Evolutionary conservation across 2,888 invertebrate genomes (phyloP).

Genomic region (Apotomis betuletana): DNA sequence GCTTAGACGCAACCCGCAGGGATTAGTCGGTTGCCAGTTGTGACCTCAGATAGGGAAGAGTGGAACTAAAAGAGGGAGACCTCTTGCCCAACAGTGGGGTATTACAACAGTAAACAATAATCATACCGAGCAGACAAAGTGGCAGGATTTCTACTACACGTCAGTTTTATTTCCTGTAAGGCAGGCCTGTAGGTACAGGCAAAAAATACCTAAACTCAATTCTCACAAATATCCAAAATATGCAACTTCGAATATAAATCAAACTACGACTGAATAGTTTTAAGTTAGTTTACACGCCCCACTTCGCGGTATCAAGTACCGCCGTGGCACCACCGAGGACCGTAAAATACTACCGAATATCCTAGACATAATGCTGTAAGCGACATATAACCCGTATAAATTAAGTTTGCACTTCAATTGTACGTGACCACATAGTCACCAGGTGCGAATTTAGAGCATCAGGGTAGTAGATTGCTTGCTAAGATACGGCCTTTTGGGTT

Average conservation of each 20-base stretch:
- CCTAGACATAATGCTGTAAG: background rate
- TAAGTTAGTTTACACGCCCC: slow-evolving; percentile 49
- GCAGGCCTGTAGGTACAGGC: background rate
- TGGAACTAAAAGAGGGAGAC: too few species aligned
- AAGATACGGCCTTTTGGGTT: background rate
- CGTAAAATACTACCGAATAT: slow-evolving; percentile 48
- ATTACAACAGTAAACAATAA: too few species aligned
- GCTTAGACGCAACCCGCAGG: too few species aligned
- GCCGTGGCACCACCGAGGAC: slow-evolving; percentile 48
- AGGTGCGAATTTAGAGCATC: background rate
- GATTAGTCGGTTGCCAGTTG: too few species aligned
- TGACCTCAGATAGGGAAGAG: too few species aligned
- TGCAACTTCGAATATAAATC: slow-evolving; percentile 40
- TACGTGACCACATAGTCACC: background rate
- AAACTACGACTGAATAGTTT: slow-evolving; percentile 48
- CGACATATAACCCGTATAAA: background rate
- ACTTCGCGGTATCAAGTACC: slow-evolving; percentile 50
- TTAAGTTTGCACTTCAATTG: background rate
- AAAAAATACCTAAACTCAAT: background rate
- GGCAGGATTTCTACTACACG: too few species aligned
- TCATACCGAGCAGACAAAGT: too few species aligned
- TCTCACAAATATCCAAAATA: slow-evolving; percentile 23
- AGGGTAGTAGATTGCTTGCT: too few species aligned
- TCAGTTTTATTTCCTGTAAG: too few species aligned
- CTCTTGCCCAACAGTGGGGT: too few species aligned